Conservation (phyloP, 2,113 vertebrate species). For the Sceloporus tristichus region DNA sequence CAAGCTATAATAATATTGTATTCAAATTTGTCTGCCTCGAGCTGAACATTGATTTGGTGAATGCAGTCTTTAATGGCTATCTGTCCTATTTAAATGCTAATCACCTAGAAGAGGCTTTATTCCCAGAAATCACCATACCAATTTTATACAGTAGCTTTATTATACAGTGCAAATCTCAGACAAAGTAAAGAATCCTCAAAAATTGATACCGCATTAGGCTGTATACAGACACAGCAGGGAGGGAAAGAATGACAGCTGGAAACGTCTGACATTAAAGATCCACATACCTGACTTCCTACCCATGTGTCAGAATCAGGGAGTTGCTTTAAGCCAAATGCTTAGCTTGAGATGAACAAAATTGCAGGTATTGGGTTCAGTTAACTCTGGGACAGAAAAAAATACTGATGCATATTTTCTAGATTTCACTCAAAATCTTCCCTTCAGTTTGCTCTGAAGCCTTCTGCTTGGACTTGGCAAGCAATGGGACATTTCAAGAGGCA, state of each 20-base stretch:
- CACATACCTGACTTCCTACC: neutral
- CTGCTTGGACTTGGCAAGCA: neutral
- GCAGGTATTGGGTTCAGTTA: neutral
- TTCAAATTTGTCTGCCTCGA: constrained; percentile 39
- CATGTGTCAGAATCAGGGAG: neutral
- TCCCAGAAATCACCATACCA: constrained; percentile 27
- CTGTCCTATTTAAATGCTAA: constrained; percentile 44
- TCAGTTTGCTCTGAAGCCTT: neutral
- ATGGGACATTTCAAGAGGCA: neutral
- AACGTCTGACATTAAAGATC: neutral
- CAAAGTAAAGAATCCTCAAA: neutral
- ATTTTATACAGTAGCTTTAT: constrained; percentile 28
- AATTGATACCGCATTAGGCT: constrained; percentile 6
- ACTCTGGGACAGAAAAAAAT: neutral
- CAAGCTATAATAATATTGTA: constrained; percentile 29
- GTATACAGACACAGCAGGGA: neutral
- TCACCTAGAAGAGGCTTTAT: constrained; percentile 23
- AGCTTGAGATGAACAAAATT: neutral
- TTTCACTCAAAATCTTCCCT: neutral
- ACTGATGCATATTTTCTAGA: neutral
- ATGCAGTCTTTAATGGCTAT: constrained; percentile 35
- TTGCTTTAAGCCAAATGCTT: neutral
- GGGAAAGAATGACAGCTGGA: constrained; percentile 2
- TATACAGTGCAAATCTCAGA: constrained; percentile 23
- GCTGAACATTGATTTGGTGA: constrained; percentile 23